Percentiles rank a stretch among this genome's conserved stretches.
Evolutionary conservation across 2,888 invertebrate species (phyloP).

Genomic region (Idaea biselata): DNA sequence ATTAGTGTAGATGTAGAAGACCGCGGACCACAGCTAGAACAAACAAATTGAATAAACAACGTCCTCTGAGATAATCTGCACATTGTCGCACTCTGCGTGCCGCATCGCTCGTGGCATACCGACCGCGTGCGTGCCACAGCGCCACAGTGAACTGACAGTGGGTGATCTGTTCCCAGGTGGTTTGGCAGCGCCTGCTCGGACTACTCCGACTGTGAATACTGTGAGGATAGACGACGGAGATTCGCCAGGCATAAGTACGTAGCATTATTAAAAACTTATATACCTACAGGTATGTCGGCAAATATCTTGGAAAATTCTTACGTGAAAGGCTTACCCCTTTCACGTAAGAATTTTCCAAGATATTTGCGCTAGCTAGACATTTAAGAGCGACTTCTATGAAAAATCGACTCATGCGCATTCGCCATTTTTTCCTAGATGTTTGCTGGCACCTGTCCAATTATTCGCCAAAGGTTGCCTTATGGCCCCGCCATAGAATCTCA

Average conservation of each 20-base stretch:
- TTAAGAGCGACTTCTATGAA: too few relatives aligned
- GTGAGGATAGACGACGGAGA: conserved; percentile 44
- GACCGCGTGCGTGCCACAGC: not conserved
- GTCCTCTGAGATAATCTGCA: conserved; percentile 6
- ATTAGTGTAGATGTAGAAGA: too few relatives aligned
- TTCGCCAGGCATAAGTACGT: conserved; percentile 40
- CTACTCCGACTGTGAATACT: conserved; percentile 70
- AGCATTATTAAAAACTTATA: too few relatives aligned
- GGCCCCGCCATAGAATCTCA: too few relatives aligned
- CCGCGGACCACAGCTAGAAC: not conserved
- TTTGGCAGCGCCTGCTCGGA: conserved; percentile 65
- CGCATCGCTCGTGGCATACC: not conserved
- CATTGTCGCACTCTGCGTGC: not conserved
- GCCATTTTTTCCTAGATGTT: too few relatives aligned
- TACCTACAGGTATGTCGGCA: not conserved
- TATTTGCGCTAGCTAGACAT: too few relatives aligned
- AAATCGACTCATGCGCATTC: too few relatives aligned
- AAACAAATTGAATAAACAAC: not conserved
- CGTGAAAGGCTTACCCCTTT: too few relatives aligned
- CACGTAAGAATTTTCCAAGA: too few relatives aligned
- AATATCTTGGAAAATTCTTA: too few relatives aligned
- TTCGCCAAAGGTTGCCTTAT: too few relatives aligned
- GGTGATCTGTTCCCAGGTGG: conserved; percentile 44
- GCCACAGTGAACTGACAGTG: conserved; percentile 8
- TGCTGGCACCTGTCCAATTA: too few relatives aligned